phyloP scores from a whole-genome alignment of 2,888 invertebrate genomes.

The Chrysomela aeneicollis region DNA sequence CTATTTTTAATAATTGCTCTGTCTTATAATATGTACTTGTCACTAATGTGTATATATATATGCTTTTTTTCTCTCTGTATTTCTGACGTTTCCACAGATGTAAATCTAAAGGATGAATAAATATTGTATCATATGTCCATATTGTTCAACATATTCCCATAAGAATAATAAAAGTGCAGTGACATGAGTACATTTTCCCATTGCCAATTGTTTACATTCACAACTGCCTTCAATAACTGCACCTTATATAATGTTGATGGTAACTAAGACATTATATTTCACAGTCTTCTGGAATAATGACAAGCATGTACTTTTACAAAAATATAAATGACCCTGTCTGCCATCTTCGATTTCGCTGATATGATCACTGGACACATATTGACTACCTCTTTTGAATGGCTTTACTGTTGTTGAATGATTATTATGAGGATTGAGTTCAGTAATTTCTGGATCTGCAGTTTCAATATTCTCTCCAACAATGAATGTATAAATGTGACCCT shows the following conservation, averaged over 20 bases:
- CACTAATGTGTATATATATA: too few species aligned
- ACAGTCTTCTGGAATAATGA: neutral
- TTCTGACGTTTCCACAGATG: too few species aligned
- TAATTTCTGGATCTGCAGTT: slow-evolving; percentile 2
- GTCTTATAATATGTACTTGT: too few species aligned
- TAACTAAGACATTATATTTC: slow-evolving; percentile 3
- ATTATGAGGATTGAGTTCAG: neutral
- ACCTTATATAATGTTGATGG: neutral
- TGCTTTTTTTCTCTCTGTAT: too few species aligned
- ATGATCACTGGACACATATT: slow-evolving; percentile 6
- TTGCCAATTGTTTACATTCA: slow-evolving; percentile 4
- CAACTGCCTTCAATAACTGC: neutral
- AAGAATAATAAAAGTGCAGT: slow-evolving; percentile 1
- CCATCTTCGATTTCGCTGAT: neutral
- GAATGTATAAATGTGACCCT: slow-evolving; percentile 10
- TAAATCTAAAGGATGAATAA: too few species aligned
- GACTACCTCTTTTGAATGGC: neutral
- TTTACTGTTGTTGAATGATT: too few species aligned
- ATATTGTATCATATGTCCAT: too few species aligned
- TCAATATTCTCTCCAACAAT: slow-evolving; percentile 10
- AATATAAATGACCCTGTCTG: neutral
- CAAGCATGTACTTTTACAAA: neutral
- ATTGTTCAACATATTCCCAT: neutral
- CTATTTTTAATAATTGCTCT: too few species aligned
- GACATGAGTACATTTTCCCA: slow-evolving; percentile 6